Conservation (phyloP, 2,888 invertebrate genomes). For the Coelinius sp. region DNA sequence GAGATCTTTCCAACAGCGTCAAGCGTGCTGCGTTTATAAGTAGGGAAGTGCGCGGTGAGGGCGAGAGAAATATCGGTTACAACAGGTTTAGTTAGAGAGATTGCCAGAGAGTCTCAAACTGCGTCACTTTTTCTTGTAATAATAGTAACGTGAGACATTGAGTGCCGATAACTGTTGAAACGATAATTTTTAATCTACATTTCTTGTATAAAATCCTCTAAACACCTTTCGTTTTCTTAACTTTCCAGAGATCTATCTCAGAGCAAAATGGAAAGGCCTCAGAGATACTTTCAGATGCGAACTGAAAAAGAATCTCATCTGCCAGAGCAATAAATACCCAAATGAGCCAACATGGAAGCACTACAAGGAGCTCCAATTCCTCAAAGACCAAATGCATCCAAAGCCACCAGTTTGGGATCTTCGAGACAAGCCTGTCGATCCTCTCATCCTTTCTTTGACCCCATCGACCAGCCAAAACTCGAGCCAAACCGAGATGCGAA, state of each 20-base stretch:
- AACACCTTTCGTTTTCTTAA: conserved; percentile 5
- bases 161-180: too few species aligned
- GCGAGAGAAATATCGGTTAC: too few species aligned
- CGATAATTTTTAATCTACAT: too few species aligned
- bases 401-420: conserved; percentile 65
- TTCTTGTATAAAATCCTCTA: neutral
- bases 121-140: too few species aligned
- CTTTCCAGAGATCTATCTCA: conserved; percentile 60
- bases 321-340: conserved; percentile 60
- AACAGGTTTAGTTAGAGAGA: too few species aligned
- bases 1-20: too few species aligned
- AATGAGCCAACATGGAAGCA: conserved; percentile 68
- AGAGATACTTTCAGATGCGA: conserved; percentile 69
- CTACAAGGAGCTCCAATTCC: conserved; percentile 66
- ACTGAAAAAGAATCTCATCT: conserved; percentile 66
- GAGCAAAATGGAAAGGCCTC: conserved; percentile 68
- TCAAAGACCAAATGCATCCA: conserved; percentile 69
- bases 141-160: too few species aligned
- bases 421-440: neutral
- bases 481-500: too few species aligned
- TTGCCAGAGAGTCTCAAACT: too few species aligned
- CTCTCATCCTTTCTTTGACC: neutral
- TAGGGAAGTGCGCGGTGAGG: too few species aligned
- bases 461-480: neutral
- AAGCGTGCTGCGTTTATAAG: too few species aligned